A percentile compares a stretch with the other conserved stretches of the same genome.
Evolutionary conservation across 2,888 invertebrate genomes (phyloP).

Genomic region (Mantis religiosa): DNA sequence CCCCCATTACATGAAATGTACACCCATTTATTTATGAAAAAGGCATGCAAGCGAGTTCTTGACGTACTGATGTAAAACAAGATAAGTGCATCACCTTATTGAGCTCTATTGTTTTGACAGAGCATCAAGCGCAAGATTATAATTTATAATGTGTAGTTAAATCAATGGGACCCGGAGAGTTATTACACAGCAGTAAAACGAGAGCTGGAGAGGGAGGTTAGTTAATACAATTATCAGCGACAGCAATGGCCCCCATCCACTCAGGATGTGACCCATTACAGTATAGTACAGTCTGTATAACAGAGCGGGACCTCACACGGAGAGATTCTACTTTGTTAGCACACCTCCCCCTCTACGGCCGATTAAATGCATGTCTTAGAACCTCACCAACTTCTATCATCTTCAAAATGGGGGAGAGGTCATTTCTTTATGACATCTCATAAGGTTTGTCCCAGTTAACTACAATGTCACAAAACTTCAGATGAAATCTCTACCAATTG

Average conservation of each 20-base stretch:
- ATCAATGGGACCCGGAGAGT: slow-evolving; percentile 22
- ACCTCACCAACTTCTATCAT: too few relatives aligned
- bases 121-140: slow-evolving; percentile 1
- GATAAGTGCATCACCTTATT: not conserved
- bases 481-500: too few relatives aligned
- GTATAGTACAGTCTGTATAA: not conserved
- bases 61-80: not conserved
- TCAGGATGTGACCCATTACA: slow-evolving; percentile 20
- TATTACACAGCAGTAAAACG: slow-evolving; percentile 16
- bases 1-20: too few relatives aligned
- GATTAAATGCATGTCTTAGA: too few relatives aligned
- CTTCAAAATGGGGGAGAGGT: too few relatives aligned
- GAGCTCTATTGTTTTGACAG: not conserved
- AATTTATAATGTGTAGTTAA: slow-evolving; percentile 25
- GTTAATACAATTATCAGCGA: slow-evolving; percentile 19
- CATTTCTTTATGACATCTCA: too few relatives aligned
- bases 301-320: not conserved
- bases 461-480: too few relatives aligned
- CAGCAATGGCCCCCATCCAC: not conserved
- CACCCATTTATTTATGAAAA: too few relatives aligned
- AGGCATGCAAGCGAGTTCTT: not conserved
- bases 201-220: not conserved
- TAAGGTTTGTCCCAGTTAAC: too few relatives aligned
- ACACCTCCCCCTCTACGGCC: not conserved
- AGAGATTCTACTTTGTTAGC: not conserved